phyloP scores from a whole-genome alignment of 2,888 invertebrate genomes.

The Apodemia zela region DNA sequence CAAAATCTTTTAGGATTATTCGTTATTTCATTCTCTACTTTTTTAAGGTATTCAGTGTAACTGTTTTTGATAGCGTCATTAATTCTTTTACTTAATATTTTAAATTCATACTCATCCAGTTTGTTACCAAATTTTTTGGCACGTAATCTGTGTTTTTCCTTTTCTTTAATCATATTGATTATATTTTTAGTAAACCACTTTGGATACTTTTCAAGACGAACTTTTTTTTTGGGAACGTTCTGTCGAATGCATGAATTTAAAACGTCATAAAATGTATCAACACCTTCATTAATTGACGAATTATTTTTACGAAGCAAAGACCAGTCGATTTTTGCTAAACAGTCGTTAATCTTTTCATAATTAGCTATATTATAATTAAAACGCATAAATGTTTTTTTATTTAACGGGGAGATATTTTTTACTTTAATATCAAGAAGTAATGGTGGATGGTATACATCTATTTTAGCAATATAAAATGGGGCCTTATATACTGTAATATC shows the following conservation, averaged over 20 bases:
- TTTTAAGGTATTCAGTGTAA: not conserved
- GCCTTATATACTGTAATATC: not conserved
- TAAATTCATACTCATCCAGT: not conserved
- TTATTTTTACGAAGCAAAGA: not conserved
- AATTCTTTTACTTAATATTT: not conserved
- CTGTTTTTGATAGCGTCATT: not conserved
- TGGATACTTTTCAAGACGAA: not conserved
- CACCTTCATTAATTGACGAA: not conserved
- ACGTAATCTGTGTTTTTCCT: not conserved
- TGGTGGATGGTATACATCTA: not conserved
- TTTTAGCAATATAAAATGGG: not conserved
- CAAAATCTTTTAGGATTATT: conserved; percentile 3
- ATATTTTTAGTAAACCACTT: conserved; percentile 1
- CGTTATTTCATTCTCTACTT: not conserved
- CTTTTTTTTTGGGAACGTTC: not conserved
- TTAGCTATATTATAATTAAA: not conserved
- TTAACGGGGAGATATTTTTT: not conserved
- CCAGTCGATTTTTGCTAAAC: not conserved
- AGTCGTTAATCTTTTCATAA: not conserved
- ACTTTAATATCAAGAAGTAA: not conserved
- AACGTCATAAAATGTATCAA: not conserved
- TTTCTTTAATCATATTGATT: not conserved
- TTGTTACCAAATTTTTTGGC: not conserved
- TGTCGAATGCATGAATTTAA: not conserved
- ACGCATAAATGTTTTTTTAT: not conserved